Evolutionary conservation across 2,113 vertebrate species (phyloP).

Genomic region (Pterocles gutturalis): DNA sequence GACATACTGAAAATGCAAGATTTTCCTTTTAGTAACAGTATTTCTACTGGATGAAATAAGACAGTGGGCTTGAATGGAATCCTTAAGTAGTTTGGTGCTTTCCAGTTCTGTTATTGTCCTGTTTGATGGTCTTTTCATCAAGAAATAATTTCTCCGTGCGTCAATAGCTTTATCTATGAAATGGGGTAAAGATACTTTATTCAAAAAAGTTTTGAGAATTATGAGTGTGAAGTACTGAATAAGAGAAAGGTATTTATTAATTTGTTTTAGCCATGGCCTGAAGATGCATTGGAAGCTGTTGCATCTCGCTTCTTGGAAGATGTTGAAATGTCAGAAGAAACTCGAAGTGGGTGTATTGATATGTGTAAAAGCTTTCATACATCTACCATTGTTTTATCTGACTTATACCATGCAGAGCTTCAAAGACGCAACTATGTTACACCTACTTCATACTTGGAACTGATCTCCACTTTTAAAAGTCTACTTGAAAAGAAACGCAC

Average conservation of each 20-base stretch:
- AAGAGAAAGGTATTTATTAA: not conserved
- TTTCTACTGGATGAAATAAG: not conserved
- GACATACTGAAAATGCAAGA: not conserved
- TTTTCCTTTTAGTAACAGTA: not conserved
- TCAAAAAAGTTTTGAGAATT: not conserved
- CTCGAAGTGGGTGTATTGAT: conserved; percentile 84
- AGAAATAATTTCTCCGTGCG: not conserved
- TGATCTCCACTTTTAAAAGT: conserved; percentile 91
- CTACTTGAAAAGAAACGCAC: conserved; percentile 84
- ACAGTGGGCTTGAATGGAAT: not conserved
- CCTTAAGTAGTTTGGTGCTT: not conserved
- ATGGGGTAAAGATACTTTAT: not conserved
- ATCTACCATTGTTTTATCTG: conserved; percentile 84
- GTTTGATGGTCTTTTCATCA: not conserved
- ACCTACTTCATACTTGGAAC: conserved; percentile 91
- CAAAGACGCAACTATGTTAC: conserved; percentile 92
- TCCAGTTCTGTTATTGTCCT: not conserved
- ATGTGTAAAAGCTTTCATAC: conserved; percentile 94
- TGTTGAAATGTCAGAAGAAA: conserved; percentile 86
- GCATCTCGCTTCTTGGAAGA: conserved; percentile 88
- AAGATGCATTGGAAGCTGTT: conserved; percentile 91
- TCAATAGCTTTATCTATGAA: not conserved
- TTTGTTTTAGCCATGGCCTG: conserved; percentile 87
- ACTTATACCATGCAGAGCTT: conserved; percentile 81
- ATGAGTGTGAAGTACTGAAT: not conserved